Evolutionary conservation across 2,113 vertebrate species (phyloP), one percentile per base, ranked within the genome.

Genomic region (Lophura nycthemera): DNA sequence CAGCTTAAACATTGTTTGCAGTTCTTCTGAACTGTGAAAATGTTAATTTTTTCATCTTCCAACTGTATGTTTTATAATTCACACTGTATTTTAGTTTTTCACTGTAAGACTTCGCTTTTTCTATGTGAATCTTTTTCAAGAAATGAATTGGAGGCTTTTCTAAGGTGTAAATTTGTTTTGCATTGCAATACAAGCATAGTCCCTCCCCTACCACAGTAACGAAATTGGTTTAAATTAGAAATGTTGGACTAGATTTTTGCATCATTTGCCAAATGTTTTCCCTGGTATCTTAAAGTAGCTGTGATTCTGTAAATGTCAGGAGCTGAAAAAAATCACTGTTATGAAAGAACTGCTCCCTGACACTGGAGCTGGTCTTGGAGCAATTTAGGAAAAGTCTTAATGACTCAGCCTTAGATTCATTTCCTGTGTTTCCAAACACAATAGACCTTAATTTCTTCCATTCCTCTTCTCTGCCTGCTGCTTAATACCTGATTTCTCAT

Each of bases 401-500:
- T 96, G 93, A 96, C 88, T 95, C 88, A 95, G 80, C 91, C 88
- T 91, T 94, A 72, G 72, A 83, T 91, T 94, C 30, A 75, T 91
- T 95, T 95, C 95, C 94, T 95, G 83, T 96, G 70, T 95, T 93
- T 94, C 83, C 85, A 91, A 90, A 93, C 79, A 95, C 85, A 91
- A 10, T 47, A 59, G 47, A 91, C 34, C 91, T 74, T 94, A 81
- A 96, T 95, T 92, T 86, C 83, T 96, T 93, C 89, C 93, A 91
- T 75, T n/a, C 61, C 69, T 86, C 56, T 90, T 79, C 48, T 66
- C 22, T 38, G 0, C 81, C 38, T 72, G 78, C 76, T 86, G 32
- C 0, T 0, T 73, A 81, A 50, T 89, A 77, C 52, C 12, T 71
- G 43, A 63, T 83, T 90, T 90, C 76, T 82, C 50, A 89, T 25